phyloP scores from a whole-genome alignment of 2,113 vertebrate species.

The Climacteris rufus region DNA sequence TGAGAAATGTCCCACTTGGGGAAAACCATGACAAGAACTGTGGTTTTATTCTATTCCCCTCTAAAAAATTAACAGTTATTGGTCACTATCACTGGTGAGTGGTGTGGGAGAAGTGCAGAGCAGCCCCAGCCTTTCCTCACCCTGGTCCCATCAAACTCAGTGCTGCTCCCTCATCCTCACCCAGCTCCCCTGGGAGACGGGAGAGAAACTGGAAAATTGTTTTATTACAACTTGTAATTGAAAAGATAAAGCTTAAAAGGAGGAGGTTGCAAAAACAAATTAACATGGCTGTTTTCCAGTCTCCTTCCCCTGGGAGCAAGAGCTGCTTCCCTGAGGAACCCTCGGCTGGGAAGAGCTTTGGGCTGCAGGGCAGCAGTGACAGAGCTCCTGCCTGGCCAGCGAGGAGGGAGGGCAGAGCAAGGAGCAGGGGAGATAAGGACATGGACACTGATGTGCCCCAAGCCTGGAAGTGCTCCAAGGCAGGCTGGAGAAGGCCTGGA shows the following conservation, averaged over 20 bases:
- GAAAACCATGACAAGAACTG: not conserved
- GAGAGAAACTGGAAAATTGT: not conserved
- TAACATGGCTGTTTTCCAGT: not conserved
- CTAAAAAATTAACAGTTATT: not conserved
- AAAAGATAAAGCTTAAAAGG: slow-evolving; percentile 40
- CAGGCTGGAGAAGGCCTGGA: not conserved
- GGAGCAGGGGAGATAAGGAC: not conserved
- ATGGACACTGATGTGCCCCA: not conserved
- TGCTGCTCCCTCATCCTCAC: not conserved
- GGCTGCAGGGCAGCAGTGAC: not conserved
- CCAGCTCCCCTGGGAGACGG: not conserved
- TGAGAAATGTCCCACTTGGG: not conserved
- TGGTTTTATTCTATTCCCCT: not conserved
- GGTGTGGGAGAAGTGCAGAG: not conserved
- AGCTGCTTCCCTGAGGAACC: not conserved
- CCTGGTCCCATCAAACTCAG: not conserved
- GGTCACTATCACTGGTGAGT: not conserved
- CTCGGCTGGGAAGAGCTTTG: not conserved
- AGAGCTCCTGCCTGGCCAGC: not conserved
- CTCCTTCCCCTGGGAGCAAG: not conserved
- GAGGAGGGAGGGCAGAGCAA: not conserved
- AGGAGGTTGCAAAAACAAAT: not conserved
- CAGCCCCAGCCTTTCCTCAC: not conserved
- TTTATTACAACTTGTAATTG: slow-evolving; percentile 31
- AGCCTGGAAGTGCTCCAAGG: not conserved